phyloP scores from a whole-genome alignment of 2,888 invertebrate species.

The Serripes groenlandicus region DNA sequence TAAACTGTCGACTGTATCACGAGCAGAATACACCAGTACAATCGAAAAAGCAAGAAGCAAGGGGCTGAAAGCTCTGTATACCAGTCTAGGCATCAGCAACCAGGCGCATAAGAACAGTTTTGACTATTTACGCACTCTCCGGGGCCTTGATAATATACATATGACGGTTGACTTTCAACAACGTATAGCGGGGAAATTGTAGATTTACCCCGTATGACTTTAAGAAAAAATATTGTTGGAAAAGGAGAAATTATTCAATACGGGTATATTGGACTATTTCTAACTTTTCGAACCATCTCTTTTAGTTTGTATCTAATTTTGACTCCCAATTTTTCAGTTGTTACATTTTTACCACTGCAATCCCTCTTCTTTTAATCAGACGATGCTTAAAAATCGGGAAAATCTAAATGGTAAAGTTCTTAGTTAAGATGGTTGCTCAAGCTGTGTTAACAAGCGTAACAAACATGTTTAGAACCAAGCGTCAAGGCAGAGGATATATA shows the following conservation, averaged over 20 bases:
- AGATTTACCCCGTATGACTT: no score
- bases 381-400: no score
- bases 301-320: no score
- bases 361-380: no score
- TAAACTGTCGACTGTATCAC: slow-evolving; percentile 64
- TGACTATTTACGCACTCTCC: slow-evolving; percentile 81
- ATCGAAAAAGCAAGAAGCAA: slow-evolving; percentile 76
- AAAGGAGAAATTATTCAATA: not conserved
- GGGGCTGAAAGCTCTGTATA: slow-evolving; percentile 77
- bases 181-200: slow-evolving; percentile 69
- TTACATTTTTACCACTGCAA: no score
- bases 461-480: no score
- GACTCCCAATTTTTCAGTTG: no score
- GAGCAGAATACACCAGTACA: slow-evolving; percentile 77
- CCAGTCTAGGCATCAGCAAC: slow-evolving; percentile 67
- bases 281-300: not conserved
- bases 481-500: no score
- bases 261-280: not conserved
- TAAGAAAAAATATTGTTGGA: slow-evolving; percentile 10
- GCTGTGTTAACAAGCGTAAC: no score
- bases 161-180: slow-evolving; percentile 82
- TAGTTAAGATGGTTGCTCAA: no score
- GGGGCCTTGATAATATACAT: slow-evolving; percentile 75
- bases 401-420: no score
- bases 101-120: slow-evolving; percentile 78